phyloP scores from a whole-genome alignment of 2,888 invertebrate genomes.

The Pyrochroa serraticornis region DNA sequence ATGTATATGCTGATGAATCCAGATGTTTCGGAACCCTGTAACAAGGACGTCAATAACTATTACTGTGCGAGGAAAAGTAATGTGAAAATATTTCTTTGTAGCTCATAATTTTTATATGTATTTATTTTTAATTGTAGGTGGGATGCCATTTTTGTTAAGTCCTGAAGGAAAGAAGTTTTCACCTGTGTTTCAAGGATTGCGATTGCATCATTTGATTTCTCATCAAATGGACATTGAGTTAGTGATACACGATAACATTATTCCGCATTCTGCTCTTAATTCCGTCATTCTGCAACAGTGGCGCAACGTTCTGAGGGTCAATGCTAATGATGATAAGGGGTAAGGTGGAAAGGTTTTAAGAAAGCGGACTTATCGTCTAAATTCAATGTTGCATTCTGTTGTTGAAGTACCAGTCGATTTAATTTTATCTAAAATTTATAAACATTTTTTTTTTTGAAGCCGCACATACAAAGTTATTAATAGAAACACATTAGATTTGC shows the following conservation, averaged over 20 bases:
- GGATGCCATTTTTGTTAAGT: constrained; percentile 65
- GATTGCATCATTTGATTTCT: constrained; percentile 71
- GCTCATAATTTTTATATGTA: constrained; percentile 1
- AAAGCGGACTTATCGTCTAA: not conserved
- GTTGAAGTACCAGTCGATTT: no score
- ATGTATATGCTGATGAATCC: constrained; percentile 46
- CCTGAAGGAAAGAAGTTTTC: constrained; percentile 65
- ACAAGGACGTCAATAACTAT: constrained; percentile 53
- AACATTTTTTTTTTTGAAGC: no score
- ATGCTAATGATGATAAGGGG: constrained; percentile 74
- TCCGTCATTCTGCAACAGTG: constrained; percentile 71
- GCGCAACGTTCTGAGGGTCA: constrained; percentile 71
- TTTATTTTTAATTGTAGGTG: constrained; percentile 41
- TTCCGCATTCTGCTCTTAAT: constrained; percentile 72
- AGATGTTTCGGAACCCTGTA: constrained; percentile 32
- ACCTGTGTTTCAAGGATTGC: constrained; percentile 67
- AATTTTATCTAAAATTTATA: no score
- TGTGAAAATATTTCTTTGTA: not conserved
- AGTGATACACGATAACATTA: constrained; percentile 70
- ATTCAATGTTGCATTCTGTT: no score
- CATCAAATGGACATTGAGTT: constrained; percentile 74
- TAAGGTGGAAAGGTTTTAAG: constrained; percentile 52
- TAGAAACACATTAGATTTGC: no score
- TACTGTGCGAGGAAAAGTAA: constrained; percentile 57
- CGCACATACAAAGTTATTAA: no score